Conservation (phyloP, 2,113 vertebrate species). For the Cebus imitator region DNA sequence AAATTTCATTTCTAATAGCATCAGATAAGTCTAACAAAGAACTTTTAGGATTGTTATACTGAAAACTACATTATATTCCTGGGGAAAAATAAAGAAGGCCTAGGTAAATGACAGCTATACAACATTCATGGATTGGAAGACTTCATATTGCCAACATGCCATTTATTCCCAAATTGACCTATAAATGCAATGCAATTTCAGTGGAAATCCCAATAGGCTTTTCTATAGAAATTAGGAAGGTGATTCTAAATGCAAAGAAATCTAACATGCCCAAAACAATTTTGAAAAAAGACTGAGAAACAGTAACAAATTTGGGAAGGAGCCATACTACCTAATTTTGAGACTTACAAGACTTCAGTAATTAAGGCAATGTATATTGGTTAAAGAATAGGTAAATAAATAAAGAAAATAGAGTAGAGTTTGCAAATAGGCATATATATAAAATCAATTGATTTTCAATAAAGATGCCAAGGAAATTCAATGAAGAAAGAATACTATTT, state of each 20-base stretch:
- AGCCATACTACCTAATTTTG: not conserved
- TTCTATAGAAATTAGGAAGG: not conserved
- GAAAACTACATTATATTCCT: not conserved
- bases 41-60: not conserved
- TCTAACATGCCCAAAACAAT: not conserved
- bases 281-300: not conserved
- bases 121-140: not conserved
- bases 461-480: not conserved
- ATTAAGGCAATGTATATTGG: not conserved
- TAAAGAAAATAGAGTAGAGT: not conserved
- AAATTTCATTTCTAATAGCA: not conserved
- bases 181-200: not conserved
- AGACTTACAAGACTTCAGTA: not conserved
- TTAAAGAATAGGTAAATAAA: not conserved
- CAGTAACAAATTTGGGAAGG: not conserved
- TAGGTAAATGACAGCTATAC: not conserved
- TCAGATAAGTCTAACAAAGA: slow-evolving; percentile 29
- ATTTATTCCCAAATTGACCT: not conserved
- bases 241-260: not conserved
- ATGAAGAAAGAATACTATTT: not conserved
- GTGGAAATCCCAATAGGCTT: not conserved
- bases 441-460: not conserved
- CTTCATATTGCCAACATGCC: not conserved
- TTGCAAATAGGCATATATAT: not conserved
- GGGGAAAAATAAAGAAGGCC: not conserved